Conservation (phyloP, 2,113 vertebrate genomes). For the Callithrix jacchus region DNA sequence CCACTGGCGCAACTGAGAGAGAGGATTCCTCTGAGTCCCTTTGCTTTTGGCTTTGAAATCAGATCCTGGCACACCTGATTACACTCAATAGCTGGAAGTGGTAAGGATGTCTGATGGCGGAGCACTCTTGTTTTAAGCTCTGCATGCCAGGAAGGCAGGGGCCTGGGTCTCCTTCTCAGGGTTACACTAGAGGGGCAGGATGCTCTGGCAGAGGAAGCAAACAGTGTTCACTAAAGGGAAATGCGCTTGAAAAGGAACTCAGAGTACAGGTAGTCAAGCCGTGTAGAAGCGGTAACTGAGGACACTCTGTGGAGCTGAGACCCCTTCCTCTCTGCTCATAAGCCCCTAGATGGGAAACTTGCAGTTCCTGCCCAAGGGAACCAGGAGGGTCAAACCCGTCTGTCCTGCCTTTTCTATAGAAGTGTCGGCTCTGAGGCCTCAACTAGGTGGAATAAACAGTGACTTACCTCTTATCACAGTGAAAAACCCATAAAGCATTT, state of each 20-base stretch:
- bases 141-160: constrained; percentile 82
- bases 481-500: background rate
- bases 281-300: constrained; percentile 23
- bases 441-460: background rate
- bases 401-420: background rate
- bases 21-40: constrained; percentile 80
- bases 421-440: background rate
- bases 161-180: constrained; percentile 79
- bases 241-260: constrained; percentile 78
- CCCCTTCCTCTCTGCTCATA: constrained; percentile 28
- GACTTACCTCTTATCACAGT: background rate
- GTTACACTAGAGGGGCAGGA: constrained; percentile 81
- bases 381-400: background rate
- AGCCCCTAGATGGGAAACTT: background rate
- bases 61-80: constrained; percentile 81
- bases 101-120: constrained; percentile 87
- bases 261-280: constrained; percentile 60
- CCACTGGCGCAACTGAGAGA: constrained; percentile 64
- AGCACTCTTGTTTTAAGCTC: constrained; percentile 82
- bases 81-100: constrained; percentile 86
- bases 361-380: background rate
- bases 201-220: constrained; percentile 83
- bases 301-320: constrained; percentile 62
- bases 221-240: constrained; percentile 80
- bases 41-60: constrained; percentile 83